Base-by-base conservation (phyloP, 2,113 vertebrate genomes). In the Grammomys surdaster region DNA sequence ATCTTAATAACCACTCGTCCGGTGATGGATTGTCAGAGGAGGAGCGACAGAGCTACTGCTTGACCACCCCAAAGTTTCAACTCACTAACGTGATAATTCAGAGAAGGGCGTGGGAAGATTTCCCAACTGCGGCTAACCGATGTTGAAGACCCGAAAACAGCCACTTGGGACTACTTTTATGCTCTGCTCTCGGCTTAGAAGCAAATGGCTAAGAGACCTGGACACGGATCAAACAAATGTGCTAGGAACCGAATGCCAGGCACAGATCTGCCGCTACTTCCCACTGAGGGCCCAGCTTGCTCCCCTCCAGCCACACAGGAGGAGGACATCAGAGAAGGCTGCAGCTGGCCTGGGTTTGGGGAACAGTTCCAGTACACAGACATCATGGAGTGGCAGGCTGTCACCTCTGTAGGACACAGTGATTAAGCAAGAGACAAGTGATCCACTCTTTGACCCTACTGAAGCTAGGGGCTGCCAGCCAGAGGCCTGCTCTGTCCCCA, bases 221-320 rank as follows among this genome's bases (percentile, higher is more conserved):
- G 97, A 96, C 94, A 40, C 1, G 43, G 95, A 96, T 97, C 97
- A 96, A 97, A 96, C 97, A 87, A 91, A 95, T 86, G 84, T 76
- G 89, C 90, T 24, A 82, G 85, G 88, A 94, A 54, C 69, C 0
- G 0, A 90, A 28, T 48, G 96, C 60, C 2, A 60, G 9, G 77
- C 86, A 65, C 93, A 67, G 76, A 78, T 94, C 92, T 87, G 94
- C 90, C 48, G 0, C 93, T 93, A 63, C 17, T 51, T 85, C 89
- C 95, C 22, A 48, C 92, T 33, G 96, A 82, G 86, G 86, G 78
- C 81, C 91, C 28, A 5, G 95, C 86, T 95, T 76, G 95, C 43
- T 76, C 90, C 93, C 94, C 92, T 96, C 76, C 81, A 91, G 90
- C 88, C 90, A 31, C 88, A 75, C 46, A 22, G 85, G 88, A 92